phyloP scores from a whole-genome alignment of 2,888 invertebrate genomes.

The Actias luna region DNA sequence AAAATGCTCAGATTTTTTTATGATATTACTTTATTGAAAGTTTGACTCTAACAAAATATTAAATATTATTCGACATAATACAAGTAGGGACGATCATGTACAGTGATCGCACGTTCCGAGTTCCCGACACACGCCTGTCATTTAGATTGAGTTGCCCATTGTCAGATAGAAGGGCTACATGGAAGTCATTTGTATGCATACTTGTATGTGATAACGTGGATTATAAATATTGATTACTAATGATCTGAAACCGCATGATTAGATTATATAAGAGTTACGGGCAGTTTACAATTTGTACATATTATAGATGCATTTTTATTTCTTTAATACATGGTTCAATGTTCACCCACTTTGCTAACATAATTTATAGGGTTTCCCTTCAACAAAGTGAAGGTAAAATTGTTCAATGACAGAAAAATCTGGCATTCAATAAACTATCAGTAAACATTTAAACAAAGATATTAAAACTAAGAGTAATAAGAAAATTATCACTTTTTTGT shows the following conservation, averaged over 20 bases:
- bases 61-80: constrained; percentile 18
- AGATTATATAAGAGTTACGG: constrained; percentile 1
- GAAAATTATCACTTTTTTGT: too few species aligned
- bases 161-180: constrained; percentile 32
- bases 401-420: too few species aligned
- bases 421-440: too few species aligned
- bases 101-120: constrained; percentile 21
- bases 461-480: too few species aligned
- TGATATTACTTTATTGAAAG: background rate
- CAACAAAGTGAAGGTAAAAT: background rate
- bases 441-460: too few species aligned
- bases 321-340: too few species aligned
- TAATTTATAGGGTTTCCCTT: too few species aligned
- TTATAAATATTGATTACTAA: constrained; percentile 50
- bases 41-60: constrained; percentile 5
- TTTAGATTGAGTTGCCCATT: constrained; percentile 39
- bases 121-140: constrained; percentile 34
- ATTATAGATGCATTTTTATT: background rate
- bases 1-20: background rate
- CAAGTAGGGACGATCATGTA: constrained; percentile 37
- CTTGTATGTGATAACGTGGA: constrained; percentile 33
- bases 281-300: background rate
- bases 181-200: constrained; percentile 43
- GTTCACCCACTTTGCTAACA: too few species aligned
- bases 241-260: constrained; percentile 24